Conservation (phyloP, 2,797 vertebrate species). For the Enteromius viviparus region DNA sequence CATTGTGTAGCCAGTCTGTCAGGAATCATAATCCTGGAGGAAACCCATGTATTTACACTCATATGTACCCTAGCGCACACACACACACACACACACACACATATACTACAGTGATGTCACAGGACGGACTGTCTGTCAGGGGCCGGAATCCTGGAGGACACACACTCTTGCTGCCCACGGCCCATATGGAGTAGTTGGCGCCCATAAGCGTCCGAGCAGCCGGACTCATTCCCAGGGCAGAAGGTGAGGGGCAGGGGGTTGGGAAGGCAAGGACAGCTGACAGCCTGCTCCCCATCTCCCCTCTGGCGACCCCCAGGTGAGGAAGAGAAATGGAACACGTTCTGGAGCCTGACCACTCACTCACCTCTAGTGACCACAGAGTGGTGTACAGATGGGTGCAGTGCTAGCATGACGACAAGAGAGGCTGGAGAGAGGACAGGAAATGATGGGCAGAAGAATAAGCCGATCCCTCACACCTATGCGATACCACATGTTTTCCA, state of each 20-base stretch:
- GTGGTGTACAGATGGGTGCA: constrained; percentile 44
- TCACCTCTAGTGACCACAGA: constrained; percentile 41
- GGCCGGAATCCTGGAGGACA: constrained; percentile 63
- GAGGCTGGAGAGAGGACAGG: constrained; percentile 1
- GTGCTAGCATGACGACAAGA: constrained; percentile 6
- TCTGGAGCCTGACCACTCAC: constrained; percentile 45
- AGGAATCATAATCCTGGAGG: constrained; percentile 67
- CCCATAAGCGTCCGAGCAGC: constrained; percentile 80
- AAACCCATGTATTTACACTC: constrained; percentile 60
- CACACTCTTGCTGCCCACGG: constrained; percentile 62
- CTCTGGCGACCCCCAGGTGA: constrained; percentile 55
- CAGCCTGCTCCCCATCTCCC: constrained; percentile 52
- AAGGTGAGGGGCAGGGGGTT: constrained; percentile 75
- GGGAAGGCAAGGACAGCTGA: constrained; percentile 57
- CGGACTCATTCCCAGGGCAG: constrained; percentile 83
- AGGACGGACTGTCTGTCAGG: constrained; percentile 63
- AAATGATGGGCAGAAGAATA: constrained; percentile 17
- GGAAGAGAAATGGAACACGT: constrained; percentile 53
- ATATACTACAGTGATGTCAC: constrained; percentile 52
- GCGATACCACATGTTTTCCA: constrained; percentile 1
- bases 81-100: constrained; percentile 52
- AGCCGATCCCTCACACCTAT: not conserved
- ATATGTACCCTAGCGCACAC: constrained; percentile 47
- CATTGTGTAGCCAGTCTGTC: constrained; percentile 63
- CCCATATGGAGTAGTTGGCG: constrained; percentile 83